Evolutionary conservation across 2,113 vertebrate species (phyloP).

Genomic region (Anhinga anhinga): DNA sequence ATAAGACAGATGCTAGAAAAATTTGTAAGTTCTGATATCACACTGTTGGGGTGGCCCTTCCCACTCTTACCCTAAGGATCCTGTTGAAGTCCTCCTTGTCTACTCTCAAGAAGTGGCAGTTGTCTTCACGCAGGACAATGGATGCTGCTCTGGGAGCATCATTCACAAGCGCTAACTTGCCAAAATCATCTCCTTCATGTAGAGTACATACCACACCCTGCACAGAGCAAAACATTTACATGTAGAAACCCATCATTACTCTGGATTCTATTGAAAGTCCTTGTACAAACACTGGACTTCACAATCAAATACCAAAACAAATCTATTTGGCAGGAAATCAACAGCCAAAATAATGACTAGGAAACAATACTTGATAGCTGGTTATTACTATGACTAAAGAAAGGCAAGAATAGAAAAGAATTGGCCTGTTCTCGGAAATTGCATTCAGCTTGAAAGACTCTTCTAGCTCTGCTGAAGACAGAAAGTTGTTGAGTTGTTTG

Average conservation of each 20-base stretch:
- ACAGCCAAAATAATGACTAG: conserved; percentile 52
- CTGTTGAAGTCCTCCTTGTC: conserved; percentile 99
- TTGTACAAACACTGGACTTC: conserved; percentile 56
- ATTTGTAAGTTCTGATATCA: neutral
- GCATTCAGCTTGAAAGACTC: conserved; percentile 8
- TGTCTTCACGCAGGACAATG: conserved; percentile 94
- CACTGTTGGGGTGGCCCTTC: neutral
- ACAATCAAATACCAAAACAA: conserved; percentile 63
- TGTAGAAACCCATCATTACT: conserved; percentile 60
- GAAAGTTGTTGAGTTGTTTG: neutral
- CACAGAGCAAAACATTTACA: conserved; percentile 51
- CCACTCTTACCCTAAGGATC: conserved; percentile 88
- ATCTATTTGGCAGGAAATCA: conserved; percentile 64
- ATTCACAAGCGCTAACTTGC: conserved; percentile 96
- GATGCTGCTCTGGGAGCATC: conserved; percentile 96
- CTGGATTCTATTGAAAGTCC: conserved; percentile 38
- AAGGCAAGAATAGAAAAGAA: conserved; percentile 62
- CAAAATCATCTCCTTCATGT: conserved; percentile 97
- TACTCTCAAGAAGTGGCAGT: conserved; percentile 96
- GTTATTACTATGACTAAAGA: conserved; percentile 54
- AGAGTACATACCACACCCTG: conserved; percentile 98
- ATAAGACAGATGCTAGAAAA: neutral
- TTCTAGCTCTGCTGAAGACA: conserved; percentile 12
- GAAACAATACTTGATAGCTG: conserved; percentile 65
- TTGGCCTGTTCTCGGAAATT: conserved; percentile 48